phyloP scores from a whole-genome alignment of 2,113 vertebrate genomes.

The Phylloscopus whistleri region DNA sequence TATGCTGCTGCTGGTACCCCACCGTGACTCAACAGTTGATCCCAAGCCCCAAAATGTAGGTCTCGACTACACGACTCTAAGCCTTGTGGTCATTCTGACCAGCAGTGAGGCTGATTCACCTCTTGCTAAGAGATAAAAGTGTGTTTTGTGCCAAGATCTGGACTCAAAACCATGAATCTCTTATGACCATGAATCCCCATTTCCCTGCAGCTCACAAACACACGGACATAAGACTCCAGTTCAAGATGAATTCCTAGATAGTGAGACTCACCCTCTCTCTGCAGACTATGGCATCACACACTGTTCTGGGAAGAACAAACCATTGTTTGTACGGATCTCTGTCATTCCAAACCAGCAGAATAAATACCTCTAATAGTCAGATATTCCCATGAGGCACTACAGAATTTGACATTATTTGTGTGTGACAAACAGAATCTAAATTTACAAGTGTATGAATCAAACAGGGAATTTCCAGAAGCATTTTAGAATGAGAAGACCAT shows the following conservation, averaged over 20 bases:
- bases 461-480: slow-evolving; percentile 9
- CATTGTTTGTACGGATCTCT: not conserved
- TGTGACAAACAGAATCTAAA: slow-evolving; percentile 13
- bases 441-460: slow-evolving; percentile 2
- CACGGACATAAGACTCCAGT: not conserved
- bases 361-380: not conserved
- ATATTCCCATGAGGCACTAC: not conserved
- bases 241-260: not conserved
- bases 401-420: not conserved
- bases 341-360: not conserved
- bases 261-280: not conserved
- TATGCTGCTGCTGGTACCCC: not conserved
- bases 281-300: not conserved
- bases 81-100: not conserved
- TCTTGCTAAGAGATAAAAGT: not conserved
- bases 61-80: not conserved
- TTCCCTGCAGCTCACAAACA: not conserved
- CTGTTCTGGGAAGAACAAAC: not conserved
- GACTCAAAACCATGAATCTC: not conserved
- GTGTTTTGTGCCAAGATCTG: not conserved
- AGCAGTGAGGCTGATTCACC: not conserved
- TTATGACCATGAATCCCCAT: not conserved
- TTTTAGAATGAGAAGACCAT: not conserved
- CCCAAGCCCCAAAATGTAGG: not conserved
- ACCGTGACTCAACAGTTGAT: not conserved